Evolutionary conservation across 2,888 invertebrate genomes (phyloP).

Genomic region (Andrena hattorfiana): DNA sequence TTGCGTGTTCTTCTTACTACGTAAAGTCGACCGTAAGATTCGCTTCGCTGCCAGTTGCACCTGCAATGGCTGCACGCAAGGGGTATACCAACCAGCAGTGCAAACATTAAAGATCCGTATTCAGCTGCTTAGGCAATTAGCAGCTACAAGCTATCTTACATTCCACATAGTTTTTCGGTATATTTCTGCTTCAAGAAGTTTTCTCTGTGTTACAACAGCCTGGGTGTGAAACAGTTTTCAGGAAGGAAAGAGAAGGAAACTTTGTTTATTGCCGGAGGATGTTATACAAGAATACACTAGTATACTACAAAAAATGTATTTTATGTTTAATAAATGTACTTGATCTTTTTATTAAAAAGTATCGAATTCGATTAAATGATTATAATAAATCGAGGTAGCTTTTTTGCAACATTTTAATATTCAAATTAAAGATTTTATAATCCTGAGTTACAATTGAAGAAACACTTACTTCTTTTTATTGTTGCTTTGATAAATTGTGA

Average conservation of each 20-base stretch:
- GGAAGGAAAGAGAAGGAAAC: neutral
- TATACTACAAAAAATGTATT: too few species aligned
- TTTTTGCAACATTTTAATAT: too few species aligned
- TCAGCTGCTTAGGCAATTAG: constrained; percentile 37
- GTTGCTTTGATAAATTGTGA: too few species aligned
- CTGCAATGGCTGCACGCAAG: constrained; percentile 21
- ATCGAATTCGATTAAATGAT: too few species aligned
- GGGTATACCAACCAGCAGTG: constrained; percentile 16
- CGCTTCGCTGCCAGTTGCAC: constrained; percentile 29
- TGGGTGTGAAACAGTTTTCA: constrained; percentile 3
- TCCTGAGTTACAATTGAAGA: too few species aligned
- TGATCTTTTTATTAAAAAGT: too few species aligned
- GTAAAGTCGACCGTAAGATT: constrained; percentile 10
- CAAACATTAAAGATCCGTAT: constrained; percentile 27
- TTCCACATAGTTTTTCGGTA: constrained; percentile 2
- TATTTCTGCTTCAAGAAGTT: neutral
- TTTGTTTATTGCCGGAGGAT: too few species aligned
- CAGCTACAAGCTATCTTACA: constrained; percentile 1
- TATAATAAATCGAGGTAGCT: too few species aligned
- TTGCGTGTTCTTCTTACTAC: neutral
- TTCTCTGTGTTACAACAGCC: neutral
- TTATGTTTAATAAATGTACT: too few species aligned
- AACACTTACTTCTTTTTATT: too few species aligned
- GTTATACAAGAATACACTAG: too few species aligned
- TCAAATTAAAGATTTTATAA: too few species aligned